Evolutionary conservation across 2,888 invertebrate species (phyloP), one percentile per base, ranked within the genome.

Genomic region (Hedychridium roseum): DNA sequence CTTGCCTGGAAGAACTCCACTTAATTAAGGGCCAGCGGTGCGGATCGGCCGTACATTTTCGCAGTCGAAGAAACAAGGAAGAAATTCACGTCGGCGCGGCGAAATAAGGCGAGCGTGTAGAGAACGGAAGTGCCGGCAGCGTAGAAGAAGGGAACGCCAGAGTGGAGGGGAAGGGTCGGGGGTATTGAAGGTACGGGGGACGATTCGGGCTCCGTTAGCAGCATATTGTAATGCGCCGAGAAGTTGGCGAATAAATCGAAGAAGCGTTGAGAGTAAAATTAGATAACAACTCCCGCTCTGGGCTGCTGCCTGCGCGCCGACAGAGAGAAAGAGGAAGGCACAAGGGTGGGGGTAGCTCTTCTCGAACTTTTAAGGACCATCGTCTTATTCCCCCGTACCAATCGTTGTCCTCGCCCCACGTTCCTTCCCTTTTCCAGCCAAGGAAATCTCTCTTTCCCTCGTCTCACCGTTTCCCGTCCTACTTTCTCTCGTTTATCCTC

Each of bases 251-350:
- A 78, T 78, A 78, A 78, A 78, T 78, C 78, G 78, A 78, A 78
- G 74, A 76, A 78, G 78, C 76, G 78, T 76, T 78, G 77, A 77
- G 77, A 78, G 78, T 78, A 76, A 78, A 78, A 78, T 78, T 78
- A 78, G 78, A 78, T 78, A 78, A 78, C 78, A 78, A 76, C 77
- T 77, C 74, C 69, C 64, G 66, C 65, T 62, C 57, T 71, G 64
- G n/a, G 68, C 68, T 68, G 60, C 61, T n/a, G n/a, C n/a, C n/a
- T n/a, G n/a, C n/a, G n/a, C 55, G 57, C 64, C 54, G 54, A 50
- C 57, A 58, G 64, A 58, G n/a, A n/a, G n/a, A 68, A 52, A 54
- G 48, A 51, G 48, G 38, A 40, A 45, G 35, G 27, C 11, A 37
- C 26, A 40, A 27, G 60, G 51, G 62, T 52, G 45, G 64, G 60